Base-by-base conservation (phyloP, 2,113 vertebrate species). In the Telmatochromis sp. region DNA sequence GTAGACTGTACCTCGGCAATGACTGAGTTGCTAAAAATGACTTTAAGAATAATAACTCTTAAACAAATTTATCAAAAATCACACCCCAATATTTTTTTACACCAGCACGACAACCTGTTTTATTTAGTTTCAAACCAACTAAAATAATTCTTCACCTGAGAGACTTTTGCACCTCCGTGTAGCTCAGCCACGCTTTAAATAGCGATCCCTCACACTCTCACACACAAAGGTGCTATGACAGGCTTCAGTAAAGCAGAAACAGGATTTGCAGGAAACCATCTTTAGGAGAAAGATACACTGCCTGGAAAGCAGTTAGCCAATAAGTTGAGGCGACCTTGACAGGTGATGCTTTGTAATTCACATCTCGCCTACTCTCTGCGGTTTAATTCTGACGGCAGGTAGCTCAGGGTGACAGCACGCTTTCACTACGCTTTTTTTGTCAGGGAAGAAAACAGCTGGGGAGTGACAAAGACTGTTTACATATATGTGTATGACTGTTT, bases 261-360 rank as follows among this genome's bases (percentile, higher is more conserved):
- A 40, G 31, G 81, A 55, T 68, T 86, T 40, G 57, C 5, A 78
- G 54, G 21, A 84, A 58, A 80, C 37, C 10, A 3, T 51, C 23
- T 54, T 78, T 80, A 9, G 13, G 28, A 58, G 83, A 63, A 81
- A 81, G 53, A 87, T 6, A 37, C 63, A 33, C 51, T 68, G 33
- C 75, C 60, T 65, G 42, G 40, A 82, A 84, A 58, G 26, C 80
- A 54, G 86, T 85, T 81, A 55, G 55, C 51, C 68, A 60, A 5
- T 83, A 73, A 88, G 83, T 23, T 85, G 81, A 87, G 85, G 37
- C 89, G 75, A 91, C 91, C 85, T 86, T 89, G 83, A 84, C 82
- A 84, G 82, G 42, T 80, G 81, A 80, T 4, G 23, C 54, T 28
- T 33, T 82, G 82, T 84, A 87, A 86, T 86, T 87, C 85, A 85